phyloP scores from a whole-genome alignment of 2,888 invertebrate species.

The Catocala nupta region DNA sequence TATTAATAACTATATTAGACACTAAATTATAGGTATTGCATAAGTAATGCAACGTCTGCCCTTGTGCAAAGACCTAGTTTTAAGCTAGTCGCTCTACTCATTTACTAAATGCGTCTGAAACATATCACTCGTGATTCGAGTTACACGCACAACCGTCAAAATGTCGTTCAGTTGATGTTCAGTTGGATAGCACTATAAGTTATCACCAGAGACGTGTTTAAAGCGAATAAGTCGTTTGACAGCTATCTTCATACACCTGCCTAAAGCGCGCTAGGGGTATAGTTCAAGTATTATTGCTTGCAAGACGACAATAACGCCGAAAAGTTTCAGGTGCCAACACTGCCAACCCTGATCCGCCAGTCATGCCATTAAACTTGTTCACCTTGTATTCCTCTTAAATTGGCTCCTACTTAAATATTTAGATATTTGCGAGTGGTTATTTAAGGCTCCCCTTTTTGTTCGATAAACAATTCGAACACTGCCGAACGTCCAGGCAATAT shows the following conservation, averaged over 20 bases:
- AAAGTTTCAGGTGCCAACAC: conserved; percentile 54
- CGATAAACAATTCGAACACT: conserved; percentile 29
- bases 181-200: conserved; percentile 50
- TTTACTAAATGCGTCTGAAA: conserved; percentile 9
- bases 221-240: conserved; percentile 58
- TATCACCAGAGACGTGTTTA: conserved; percentile 52
- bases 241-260: conserved; percentile 53
- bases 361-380: conserved; percentile 52
- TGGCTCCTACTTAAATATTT: conserved; percentile 45
- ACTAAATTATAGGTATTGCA: too few species aligned
- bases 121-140: conserved; percentile 1
- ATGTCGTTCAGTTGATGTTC: conserved; percentile 24
- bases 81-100: neutral
- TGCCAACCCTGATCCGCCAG: conserved; percentile 43
- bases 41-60: neutral
- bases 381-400: conserved; percentile 46
- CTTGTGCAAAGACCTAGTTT: conserved; percentile 2
- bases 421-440: conserved; percentile 29
- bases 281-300: conserved; percentile 61
- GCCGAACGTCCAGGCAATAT: conserved; percentile 11
- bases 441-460: conserved; percentile 17
- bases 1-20: too few species aligned
- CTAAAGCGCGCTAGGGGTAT: conserved; percentile 59
- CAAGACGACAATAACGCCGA: conserved; percentile 53
- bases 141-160: conserved; percentile 5